Conservation (phyloP, 2,113 vertebrate genomes). For the Ammospiza nelsoni region DNA sequence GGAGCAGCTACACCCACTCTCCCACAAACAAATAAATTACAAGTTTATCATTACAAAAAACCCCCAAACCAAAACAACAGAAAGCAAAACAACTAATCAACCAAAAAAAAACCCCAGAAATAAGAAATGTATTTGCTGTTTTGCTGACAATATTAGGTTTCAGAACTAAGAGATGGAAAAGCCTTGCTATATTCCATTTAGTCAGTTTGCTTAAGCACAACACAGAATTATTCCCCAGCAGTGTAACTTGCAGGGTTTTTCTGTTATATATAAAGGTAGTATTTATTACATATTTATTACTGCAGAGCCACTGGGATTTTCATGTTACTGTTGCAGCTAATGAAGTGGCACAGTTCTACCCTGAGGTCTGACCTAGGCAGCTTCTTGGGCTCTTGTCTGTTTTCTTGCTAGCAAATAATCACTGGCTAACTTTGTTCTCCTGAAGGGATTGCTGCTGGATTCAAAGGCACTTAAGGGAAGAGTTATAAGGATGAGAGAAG, state of each 20-base stretch:
- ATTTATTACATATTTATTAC: slow-evolving; percentile 42
- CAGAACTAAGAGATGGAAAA: neutral
- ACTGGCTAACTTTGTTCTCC: neutral
- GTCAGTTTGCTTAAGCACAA: neutral
- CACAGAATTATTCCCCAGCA: neutral
- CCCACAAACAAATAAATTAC: neutral
- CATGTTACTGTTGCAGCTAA: neutral
- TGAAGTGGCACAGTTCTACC: slow-evolving; percentile 1
- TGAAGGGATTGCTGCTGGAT: neutral
- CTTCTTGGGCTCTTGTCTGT: neutral
- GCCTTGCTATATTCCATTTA: neutral
- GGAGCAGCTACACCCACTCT: neutral
- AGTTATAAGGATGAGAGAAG: neutral
- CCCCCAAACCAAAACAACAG: neutral
- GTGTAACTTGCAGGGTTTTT: neutral
- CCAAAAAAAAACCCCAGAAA: neutral
- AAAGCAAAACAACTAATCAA: neutral
- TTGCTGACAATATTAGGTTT: neutral
- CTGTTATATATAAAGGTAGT: neutral
- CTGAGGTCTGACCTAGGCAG: slow-evolving; percentile 13
- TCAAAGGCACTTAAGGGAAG: neutral
- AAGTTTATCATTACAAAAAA: neutral
- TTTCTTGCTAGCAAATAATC: neutral
- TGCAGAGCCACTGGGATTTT: neutral
- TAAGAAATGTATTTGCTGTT: neutral